Percentiles rank a stretch among this genome's conserved stretches.
Conservation (phyloP, 2,113 vertebrate genomes). For the Rhinopomastus cyanomelas region DNA sequence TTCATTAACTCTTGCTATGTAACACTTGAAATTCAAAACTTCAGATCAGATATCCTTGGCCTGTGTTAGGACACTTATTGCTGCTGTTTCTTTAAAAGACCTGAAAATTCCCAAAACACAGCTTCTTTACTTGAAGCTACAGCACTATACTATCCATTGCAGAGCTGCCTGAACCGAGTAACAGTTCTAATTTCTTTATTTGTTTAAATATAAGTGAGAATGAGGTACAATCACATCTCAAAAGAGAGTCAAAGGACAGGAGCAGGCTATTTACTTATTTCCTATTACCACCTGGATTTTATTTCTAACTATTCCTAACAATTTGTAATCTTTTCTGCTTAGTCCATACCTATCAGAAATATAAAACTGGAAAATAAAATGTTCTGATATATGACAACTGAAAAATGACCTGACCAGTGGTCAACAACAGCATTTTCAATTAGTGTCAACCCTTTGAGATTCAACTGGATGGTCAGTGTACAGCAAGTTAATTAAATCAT, state of each 20-base stretch:
- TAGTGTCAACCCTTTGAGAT: conserved; percentile 13
- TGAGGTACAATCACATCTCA: conserved; percentile 51
- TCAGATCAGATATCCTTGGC: not conserved
- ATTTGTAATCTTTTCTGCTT: conserved; percentile 36
- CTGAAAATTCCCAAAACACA: not conserved
- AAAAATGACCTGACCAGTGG: not conserved
- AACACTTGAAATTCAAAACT: not conserved
- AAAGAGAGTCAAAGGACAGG: conserved; percentile 44
- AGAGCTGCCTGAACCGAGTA: conserved; percentile 6
- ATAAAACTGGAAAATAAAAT: conserved; percentile 2
- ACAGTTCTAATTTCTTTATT: not conserved
- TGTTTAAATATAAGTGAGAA: conserved; percentile 43
- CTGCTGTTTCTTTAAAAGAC: not conserved
- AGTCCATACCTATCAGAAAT: conserved; percentile 20
- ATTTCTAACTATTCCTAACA: not conserved
- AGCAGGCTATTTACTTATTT: conserved; percentile 53
- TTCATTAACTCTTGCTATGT: not conserved
- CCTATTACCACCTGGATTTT: conserved; percentile 30
- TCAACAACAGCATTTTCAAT: conserved; percentile 14
- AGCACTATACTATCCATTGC: conserved; percentile 47
- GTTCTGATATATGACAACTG: not conserved
- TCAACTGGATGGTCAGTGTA: not conserved
- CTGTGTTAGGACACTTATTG: not conserved
- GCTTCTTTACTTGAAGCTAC: conserved; percentile 11
- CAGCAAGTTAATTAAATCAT: not conserved